Conservation (phyloP, 2,888 invertebrate genomes). For the Pollenia angustigena region DNA sequence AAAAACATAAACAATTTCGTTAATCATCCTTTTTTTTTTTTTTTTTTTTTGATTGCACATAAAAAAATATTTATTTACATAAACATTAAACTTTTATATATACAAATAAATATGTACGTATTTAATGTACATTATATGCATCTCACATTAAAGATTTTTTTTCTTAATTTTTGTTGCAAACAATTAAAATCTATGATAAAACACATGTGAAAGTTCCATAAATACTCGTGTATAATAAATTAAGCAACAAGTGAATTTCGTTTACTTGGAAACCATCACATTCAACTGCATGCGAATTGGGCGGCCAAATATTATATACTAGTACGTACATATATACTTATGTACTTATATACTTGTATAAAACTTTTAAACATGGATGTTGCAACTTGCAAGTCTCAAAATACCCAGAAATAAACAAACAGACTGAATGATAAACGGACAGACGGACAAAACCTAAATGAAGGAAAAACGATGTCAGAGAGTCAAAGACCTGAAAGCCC, state of each 20-base stretch:
- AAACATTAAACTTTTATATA: no score
- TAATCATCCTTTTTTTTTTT: no score
- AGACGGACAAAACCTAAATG: constrained; percentile 18
- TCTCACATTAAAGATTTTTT: constrained; percentile 23
- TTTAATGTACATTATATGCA: neutral
- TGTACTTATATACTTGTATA: neutral
- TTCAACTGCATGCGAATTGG: constrained; percentile 59
- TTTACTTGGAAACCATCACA: constrained; percentile 53
- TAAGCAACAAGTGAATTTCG: constrained; percentile 68
- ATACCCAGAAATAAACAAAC: constrained; percentile 44
- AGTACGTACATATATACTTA: constrained; percentile 1
- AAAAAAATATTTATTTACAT: no score
- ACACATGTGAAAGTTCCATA: constrained; percentile 61
- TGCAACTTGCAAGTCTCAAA: constrained; percentile 60
- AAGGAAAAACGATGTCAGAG: constrained; percentile 76
- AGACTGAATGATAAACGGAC: constrained; percentile 30
- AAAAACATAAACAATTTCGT: no score
- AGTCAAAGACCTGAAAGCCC: constrained; percentile 77
- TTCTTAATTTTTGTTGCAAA: constrained; percentile 21
- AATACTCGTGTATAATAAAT: constrained; percentile 51
- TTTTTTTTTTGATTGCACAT: no score
- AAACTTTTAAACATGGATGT: constrained; percentile 48
- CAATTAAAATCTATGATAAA: constrained; percentile 64
- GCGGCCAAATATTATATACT: constrained; percentile 44
- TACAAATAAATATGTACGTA: no score